Percentiles rank a stretch among this genome's conserved stretches.
These are phyloP conservation scores for Nymphalis urticae DNA, from an alignment of 2,888 invertebrate genomes.

Conservation along the genomic window DNA sequence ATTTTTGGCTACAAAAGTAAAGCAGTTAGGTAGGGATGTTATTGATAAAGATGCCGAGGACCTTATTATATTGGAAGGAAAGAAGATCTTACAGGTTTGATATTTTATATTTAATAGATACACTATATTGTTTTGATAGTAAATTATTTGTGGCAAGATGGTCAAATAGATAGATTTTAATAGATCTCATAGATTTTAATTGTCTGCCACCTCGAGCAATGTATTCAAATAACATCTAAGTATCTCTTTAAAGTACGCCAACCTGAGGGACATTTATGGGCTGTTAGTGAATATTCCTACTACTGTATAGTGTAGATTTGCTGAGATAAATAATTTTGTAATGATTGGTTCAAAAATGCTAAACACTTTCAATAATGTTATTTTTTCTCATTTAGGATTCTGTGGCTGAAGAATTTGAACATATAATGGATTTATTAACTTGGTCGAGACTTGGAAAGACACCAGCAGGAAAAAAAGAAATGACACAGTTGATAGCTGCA, in stretches of 20 bases:
- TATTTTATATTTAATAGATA: neutral
- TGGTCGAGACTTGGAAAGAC: conserved; percentile 91
- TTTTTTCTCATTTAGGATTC: conserved; percentile 84
- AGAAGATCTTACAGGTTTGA: conserved; percentile 89
- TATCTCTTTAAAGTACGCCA: no score
- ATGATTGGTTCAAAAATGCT: no score
- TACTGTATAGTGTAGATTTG: no score
- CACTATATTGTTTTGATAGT: neutral
- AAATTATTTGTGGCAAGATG: no score
- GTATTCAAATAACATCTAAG: no score
- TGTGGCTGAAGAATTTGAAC: conserved; percentile 94
- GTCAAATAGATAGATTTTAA: no score
- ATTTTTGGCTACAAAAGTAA: conserved; percentile 92
- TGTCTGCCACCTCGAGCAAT: no score
- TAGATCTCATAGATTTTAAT: no score
- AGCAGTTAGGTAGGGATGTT: conserved; percentile 88
- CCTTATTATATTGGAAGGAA: conserved; percentile 90
- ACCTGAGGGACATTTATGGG: no score
- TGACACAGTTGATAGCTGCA: conserved; percentile 92
- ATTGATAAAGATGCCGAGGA: conserved; percentile 93
- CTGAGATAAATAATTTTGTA: no score
- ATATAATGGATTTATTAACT: conserved; percentile 92
- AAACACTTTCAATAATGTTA: no score
- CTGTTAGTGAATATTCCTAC: no score
- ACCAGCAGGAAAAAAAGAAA: conserved; percentile 91